Percentiles rank a stretch among this genome's conserved stretches.
phyloP scores from a whole-genome alignment of 2,888 invertebrate genomes.

The Buathra laborator region DNA sequence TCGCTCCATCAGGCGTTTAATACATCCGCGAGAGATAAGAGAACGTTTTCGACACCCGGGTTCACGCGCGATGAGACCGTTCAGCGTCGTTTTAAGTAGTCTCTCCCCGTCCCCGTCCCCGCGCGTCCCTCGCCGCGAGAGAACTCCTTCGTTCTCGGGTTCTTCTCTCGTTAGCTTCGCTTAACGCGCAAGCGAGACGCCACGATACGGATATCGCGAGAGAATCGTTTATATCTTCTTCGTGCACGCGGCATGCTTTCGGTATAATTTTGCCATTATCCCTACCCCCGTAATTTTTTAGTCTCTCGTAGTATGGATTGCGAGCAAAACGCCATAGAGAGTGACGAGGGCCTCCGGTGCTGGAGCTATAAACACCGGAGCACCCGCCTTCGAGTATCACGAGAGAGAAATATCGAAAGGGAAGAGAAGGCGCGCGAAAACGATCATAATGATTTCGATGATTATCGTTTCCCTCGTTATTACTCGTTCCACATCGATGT shows the following conservation, averaged over 20 bases:
- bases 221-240: conserved; percentile 70
- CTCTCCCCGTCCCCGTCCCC: too few species aligned
- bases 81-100: neutral
- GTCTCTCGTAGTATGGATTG: conserved; percentile 55
- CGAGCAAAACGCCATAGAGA: conserved; percentile 55
- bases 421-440: conserved; percentile 60
- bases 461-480: conserved; percentile 80
- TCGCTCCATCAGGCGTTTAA: conserved; percentile 58
- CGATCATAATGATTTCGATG: conserved; percentile 80
- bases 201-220: neutral
- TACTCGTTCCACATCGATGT: conserved; percentile 49
- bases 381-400: conserved; percentile 41
- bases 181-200: conserved; percentile 22
- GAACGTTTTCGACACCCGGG: conserved; percentile 72
- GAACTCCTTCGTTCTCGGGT: neutral
- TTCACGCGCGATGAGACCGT: conserved; percentile 15
- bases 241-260: conserved; percentile 69
- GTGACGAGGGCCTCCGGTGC: conserved; percentile 51
- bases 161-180: neutral
- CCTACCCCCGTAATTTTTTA: conserved; percentile 47
- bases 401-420: conserved; percentile 48
- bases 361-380: conserved; percentile 47
- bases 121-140: neutral
- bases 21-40: conserved; percentile 65
- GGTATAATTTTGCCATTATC: conserved; percentile 80